A percentile compares a stretch with the other conserved stretches of the same genome.
Evolutionary conservation across 1,140 invertebrate genomes (phyloP).

Genomic region (Trigoniulus corallinus): DNA sequence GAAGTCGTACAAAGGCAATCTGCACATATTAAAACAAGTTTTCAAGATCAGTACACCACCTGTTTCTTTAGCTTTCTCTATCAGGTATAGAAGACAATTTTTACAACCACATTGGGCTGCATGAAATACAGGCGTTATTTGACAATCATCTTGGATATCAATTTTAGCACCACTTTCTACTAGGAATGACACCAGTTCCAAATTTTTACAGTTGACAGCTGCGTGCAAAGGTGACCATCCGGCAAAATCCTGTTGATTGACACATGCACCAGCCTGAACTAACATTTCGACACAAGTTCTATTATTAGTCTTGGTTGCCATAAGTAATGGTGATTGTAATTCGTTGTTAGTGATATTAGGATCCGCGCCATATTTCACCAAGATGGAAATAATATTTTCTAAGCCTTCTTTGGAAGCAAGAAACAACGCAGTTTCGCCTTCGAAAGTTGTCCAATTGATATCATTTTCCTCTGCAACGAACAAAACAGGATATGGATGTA

Average conservation of each 20-base stretch:
- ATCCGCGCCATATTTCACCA: conserved; percentile 19
- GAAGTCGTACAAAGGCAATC: too few species aligned
- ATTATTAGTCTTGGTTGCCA: background rate
- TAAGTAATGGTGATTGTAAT: conserved; percentile 10
- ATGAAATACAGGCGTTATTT: background rate
- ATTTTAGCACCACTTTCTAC: background rate
- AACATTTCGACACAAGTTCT: conserved; percentile 8
- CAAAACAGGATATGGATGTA: background rate
- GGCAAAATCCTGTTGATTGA: conserved; percentile 19
- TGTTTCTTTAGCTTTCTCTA: too few species aligned
- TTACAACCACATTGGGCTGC: background rate
- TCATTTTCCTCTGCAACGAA: conserved; percentile 15
- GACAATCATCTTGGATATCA: background rate
- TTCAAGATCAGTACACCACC: too few species aligned
- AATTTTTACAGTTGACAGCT: conserved; percentile 11
- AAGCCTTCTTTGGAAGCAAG: conserved; percentile 21
- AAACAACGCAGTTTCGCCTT: conserved; percentile 23
- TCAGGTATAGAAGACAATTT: too few species aligned
- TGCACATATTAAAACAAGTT: too few species aligned
- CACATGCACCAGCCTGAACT: conserved; percentile 13
- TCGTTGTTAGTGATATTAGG: conserved; percentile 18
- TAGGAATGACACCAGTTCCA: background rate
- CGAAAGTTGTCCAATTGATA: conserved; percentile 24
- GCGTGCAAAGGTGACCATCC: conserved; percentile 21
- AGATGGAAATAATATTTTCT: conserved; percentile 15